Conservation (phyloP, 2,113 vertebrate species). For the Oenanthe melanoleuca region DNA sequence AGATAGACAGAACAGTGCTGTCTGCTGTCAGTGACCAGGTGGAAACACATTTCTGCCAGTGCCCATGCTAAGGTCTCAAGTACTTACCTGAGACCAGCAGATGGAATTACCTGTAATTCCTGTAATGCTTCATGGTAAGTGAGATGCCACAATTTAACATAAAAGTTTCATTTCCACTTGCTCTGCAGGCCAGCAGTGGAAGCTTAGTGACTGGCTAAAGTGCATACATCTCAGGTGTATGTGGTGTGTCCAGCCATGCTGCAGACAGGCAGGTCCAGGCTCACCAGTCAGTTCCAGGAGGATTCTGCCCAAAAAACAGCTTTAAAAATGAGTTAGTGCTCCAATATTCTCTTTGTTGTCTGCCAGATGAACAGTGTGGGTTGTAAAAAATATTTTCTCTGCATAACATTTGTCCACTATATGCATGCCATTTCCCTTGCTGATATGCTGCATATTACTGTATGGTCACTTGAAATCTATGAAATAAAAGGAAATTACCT, state of each 20-base stretch:
- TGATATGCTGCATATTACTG: neutral
- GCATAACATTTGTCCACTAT: neutral
- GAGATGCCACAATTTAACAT: neutral
- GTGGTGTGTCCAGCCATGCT: accelerated
- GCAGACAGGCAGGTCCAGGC: neutral
- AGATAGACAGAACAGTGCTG: neutral
- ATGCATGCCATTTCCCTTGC: neutral
- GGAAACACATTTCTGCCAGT: neutral
- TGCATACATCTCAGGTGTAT: neutral
- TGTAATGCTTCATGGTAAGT: neutral
- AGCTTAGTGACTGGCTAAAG: neutral
- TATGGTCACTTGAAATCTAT: neutral
- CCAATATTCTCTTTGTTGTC: neutral
- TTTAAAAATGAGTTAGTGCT: neutral
- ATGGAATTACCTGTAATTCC: neutral
- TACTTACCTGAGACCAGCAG: neutral
- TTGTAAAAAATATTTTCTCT: neutral
- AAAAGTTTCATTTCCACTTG: neutral
- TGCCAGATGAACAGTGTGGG: neutral
- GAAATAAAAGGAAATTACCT: neutral
- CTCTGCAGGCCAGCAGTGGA: neutral
- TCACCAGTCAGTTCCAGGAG: neutral
- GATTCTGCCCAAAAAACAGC: neutral
- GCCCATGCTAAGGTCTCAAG: neutral
- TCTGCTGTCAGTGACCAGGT: neutral